These are phyloP conservation scores for Erpetoichthys calabaricus DNA, from an alignment of 2,797 vertebrate genomes.

Conservation along the genomic window DNA sequence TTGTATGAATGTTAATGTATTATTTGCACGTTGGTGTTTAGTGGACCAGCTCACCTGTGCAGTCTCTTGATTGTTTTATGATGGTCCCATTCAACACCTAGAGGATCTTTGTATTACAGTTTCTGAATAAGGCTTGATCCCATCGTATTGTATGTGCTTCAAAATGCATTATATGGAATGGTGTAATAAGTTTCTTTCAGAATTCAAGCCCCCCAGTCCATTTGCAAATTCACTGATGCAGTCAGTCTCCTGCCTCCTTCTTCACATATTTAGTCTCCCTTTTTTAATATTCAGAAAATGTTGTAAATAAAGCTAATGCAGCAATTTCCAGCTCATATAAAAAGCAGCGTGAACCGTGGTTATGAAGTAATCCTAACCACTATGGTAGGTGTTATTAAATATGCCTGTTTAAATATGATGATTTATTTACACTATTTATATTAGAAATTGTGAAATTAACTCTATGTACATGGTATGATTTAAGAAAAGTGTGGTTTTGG, in stretches of 20 bases:
- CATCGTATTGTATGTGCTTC: conserved; percentile 21
- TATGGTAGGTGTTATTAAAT: conserved; percentile 48
- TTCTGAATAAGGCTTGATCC: conserved; percentile 23
- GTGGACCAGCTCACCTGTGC: conserved; percentile 22
- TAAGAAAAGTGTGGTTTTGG: background rate
- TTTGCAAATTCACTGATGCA: background rate
- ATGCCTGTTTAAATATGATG: conserved; percentile 28
- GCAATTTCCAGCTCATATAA: conserved; percentile 51
- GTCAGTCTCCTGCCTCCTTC: conserved; percentile 4
- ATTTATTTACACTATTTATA: conserved; percentile 15
- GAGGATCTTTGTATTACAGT: conserved; percentile 28
- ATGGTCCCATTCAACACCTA: conserved; percentile 30
- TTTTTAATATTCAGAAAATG: conserved; percentile 26
- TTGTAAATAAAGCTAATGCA: conserved; percentile 24
- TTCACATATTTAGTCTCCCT: conserved; percentile 27
- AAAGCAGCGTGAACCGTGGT: conserved; percentile 43
- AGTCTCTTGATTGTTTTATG: conserved; percentile 32
- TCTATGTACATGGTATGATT: conserved; percentile 12
- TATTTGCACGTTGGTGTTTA: conserved; percentile 46
- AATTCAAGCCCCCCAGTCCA: background rate
- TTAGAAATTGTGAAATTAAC: conserved; percentile 3
- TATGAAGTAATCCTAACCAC: conserved; percentile 32
- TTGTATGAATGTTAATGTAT: conserved; percentile 46
- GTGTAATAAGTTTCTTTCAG: conserved; percentile 15
- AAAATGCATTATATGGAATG: conserved; percentile 13